Base-by-base conservation (phyloP, 2,888 invertebrate genomes). In the Eucera pruinosa region DNA sequence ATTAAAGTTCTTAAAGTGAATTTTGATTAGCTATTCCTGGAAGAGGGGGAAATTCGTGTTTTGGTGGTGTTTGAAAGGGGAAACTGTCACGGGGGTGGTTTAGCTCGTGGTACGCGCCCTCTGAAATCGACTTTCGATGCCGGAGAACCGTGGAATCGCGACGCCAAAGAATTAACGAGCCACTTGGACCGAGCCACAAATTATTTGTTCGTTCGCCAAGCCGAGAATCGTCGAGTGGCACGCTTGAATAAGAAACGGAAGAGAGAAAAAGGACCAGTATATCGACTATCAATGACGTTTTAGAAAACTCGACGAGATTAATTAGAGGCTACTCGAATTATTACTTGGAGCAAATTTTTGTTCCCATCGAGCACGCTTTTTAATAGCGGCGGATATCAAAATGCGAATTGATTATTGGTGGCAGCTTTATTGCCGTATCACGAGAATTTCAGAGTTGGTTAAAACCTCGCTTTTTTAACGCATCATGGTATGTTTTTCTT, bases 201-300 rank as follows among this genome's bases (percentile, higher is more conserved):
- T 73, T 73, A 73, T 73, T 73, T 72, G 73, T 61, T 25, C 47
- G 36, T 20, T 39, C 30, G 54, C 45, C 25, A 36, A 11, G 20
- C 33, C 27, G 25, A 33, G 50, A 48, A 57, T 69, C 30, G 47
- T 50, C 69, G 72, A 60, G 72, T 71, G 47, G 15, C 15, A 47
- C 39, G 47, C 20, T 55, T 25, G 73, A 55, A 61, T 61, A 61
- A 41, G 41, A 41, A n/a, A 15, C 2, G 5, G 13, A 41, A 4
- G n/a, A 18, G n/a, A 0, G 27, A 11, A 52, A 69, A 15, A 18
- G 30, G 11, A 25, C 45, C n/a, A 18, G 30, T 73, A n/a, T n/a
- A 73, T 73, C 73, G 73, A 61, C 41, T 73, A 73, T 73, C 73
- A 74, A 72, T 72, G 48, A 36, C 73, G 47, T 72, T 73, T 72